A percentile compares a stretch with the other conserved stretches of the same genome.
Evolutionary conservation across 2,888 invertebrate genomes (phyloP).

Genomic region (Andrena bucephala): DNA sequence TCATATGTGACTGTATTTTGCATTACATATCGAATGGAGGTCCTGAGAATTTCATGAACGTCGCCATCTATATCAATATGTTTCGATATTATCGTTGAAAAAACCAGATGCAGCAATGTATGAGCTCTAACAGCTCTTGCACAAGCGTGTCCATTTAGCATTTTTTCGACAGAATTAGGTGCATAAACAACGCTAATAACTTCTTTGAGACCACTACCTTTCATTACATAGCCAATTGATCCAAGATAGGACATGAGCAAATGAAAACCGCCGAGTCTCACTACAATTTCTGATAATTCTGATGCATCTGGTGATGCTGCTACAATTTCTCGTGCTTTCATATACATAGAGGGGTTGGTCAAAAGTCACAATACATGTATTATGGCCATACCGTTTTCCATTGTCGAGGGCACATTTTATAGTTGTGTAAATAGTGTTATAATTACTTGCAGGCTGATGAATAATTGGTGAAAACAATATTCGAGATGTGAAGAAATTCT

Average conservation of each 20-base stretch:
- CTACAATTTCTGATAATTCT: neutral
- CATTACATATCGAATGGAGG: too few species aligned
- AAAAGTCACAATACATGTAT: neutral
- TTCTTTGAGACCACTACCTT: neutral
- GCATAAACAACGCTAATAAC: neutral
- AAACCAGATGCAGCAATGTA: neutral
- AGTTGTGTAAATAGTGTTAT: neutral
- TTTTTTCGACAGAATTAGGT: neutral
- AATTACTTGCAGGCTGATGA: neutral
- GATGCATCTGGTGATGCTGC: neutral
- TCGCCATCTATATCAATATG: too few species aligned
- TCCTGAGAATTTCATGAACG: too few species aligned
- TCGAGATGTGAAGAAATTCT: neutral
- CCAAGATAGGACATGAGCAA: neutral
- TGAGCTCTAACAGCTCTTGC: neutral
- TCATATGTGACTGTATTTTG: too few species aligned
- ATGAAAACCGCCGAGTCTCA: neutral
- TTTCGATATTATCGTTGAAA: neutral
- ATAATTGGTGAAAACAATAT: neutral
- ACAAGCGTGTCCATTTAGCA: too few species aligned
- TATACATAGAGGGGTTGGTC: neutral
- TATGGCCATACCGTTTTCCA: neutral
- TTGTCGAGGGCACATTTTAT: neutral
- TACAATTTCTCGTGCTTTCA: neutral
- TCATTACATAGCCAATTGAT: neutral